Base-by-base conservation (phyloP, 2,888 invertebrate species). In the Meteorus cinctellus region DNA sequence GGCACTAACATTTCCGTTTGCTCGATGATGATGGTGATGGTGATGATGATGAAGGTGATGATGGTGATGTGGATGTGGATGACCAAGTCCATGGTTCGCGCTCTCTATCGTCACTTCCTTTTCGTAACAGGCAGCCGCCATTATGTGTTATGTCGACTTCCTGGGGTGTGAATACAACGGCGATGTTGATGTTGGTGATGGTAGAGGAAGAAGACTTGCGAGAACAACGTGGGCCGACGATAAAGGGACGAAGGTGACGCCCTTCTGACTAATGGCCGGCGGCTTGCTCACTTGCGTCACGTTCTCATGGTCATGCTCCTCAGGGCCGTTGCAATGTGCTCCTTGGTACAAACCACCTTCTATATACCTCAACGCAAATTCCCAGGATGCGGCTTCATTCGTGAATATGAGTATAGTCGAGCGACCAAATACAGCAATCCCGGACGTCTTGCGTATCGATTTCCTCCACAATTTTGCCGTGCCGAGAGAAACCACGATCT, bases 101-200 rank as follows among this genome's bases (percentile, higher is more conserved):
- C 84, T 81, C 83, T 85, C 79, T 80, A 86, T 83, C 79, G 83
- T 82, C 73, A 85, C 83, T 85, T 88, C 87, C 80, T 89, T 84
- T 81, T 87, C 87, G 84, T 86, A 88, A 77, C 88, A 88, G 81
- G 89, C 88, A 67, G 89, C 88, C 77, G 89, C 89, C 86, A 88
- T 88, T 60, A 71, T 74, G 69, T 36, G 51, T 41, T 67, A 48
- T 71, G 55, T 29, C 16, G 29, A 41, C 41, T 73, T 73, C 65
- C 51, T 63, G 73, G 66, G 19, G 59, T 65, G 24, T 51, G 34
- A 65, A 29, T 19, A 51, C 59, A 27, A 29, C 74, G 74, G 24
- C 51, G 27, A 48, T n/a, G 48, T 68, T 68, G 51, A 4, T 16
- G 60, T 60, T 60, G 27, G 29, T 60, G 62, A 34, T 34, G 34